Conservation (phyloP, 2,888 invertebrate species). For the Eudasyphora cyanicolor region DNA sequence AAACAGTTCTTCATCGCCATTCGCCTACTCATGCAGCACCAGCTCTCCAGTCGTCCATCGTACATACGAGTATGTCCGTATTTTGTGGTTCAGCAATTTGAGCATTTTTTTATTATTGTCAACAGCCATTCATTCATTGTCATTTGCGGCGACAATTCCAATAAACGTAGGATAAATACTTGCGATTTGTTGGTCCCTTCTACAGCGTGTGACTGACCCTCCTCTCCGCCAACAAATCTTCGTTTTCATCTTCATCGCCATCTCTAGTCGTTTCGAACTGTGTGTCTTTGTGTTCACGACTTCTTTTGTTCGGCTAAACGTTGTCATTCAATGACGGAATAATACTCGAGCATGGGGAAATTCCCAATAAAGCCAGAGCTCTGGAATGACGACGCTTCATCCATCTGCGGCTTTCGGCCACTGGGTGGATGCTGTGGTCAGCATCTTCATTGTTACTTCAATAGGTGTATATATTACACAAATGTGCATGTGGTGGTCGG, state of each 20-base stretch:
- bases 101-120: conserved; percentile 44
- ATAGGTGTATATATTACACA: conserved; percentile 48
- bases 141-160: conserved; percentile 63
- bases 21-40: not conserved
- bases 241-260: not conserved
- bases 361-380: conserved; percentile 18
- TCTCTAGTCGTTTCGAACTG: not conserved
- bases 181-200: not conserved
- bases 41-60: conserved; percentile 3
- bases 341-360: conserved; percentile 32
- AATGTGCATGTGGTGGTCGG: too few relatives aligned
- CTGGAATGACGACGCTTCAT: not conserved
- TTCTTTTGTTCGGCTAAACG: conserved; percentile 64
- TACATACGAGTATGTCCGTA: too few relatives aligned
- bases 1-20: not conserved
- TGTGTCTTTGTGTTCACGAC: conserved; percentile 34
- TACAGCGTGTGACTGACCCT: not conserved
- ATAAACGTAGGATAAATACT: conserved; percentile 56
- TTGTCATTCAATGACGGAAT: conserved; percentile 51
- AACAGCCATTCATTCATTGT: conserved; percentile 54
- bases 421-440: conserved; percentile 54
- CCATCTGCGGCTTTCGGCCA: not conserved
- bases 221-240: not conserved
- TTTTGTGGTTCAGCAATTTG: conserved; percentile 49
- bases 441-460: conserved; percentile 55